These are phyloP conservation scores for Cottus gobio DNA, from an alignment of 2,113 vertebrate genomes.

Conservation along the genomic window DNA sequence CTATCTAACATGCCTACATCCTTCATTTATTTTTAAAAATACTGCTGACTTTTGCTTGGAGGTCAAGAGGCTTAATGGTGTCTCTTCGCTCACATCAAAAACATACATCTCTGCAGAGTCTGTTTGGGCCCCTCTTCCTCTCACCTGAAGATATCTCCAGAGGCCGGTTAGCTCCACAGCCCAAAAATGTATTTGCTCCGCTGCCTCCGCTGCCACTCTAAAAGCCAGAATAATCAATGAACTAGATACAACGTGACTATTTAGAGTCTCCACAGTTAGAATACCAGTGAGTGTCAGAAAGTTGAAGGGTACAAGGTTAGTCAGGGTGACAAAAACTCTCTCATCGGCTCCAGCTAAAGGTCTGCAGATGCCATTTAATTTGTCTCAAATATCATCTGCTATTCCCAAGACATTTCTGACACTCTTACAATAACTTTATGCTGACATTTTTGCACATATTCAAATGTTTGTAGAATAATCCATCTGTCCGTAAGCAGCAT, in stretches of 20 bases:
- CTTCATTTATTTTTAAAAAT: conserved; percentile 1
- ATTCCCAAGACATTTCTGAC: not conserved
- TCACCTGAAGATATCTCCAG: not conserved
- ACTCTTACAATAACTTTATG: not conserved
- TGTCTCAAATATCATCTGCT: conserved; percentile 15
- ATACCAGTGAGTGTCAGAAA: not conserved
- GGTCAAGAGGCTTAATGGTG: not conserved
- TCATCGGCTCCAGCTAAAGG: conserved; percentile 25
- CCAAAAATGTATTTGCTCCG: not conserved
- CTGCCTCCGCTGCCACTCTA: not conserved
- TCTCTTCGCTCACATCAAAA: not conserved
- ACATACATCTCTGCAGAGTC: not conserved
- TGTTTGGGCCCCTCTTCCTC: not conserved
- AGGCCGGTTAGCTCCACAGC: not conserved
- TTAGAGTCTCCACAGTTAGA: not conserved
- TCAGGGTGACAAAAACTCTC: conserved; percentile 13
- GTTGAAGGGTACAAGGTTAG: conserved; percentile 17
- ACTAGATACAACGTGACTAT: conserved; percentile 5
- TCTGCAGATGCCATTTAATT: conserved; percentile 26
- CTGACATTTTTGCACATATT: not conserved
- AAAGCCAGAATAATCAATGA: not conserved
- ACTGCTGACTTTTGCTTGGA: not conserved
- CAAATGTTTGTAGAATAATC: conserved; percentile 21
- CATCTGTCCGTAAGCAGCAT: conserved; percentile 16
- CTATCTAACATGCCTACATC: not conserved